phyloP scores from a whole-genome alignment of 1,140 invertebrate species.

The Brachystomella parvula region DNA sequence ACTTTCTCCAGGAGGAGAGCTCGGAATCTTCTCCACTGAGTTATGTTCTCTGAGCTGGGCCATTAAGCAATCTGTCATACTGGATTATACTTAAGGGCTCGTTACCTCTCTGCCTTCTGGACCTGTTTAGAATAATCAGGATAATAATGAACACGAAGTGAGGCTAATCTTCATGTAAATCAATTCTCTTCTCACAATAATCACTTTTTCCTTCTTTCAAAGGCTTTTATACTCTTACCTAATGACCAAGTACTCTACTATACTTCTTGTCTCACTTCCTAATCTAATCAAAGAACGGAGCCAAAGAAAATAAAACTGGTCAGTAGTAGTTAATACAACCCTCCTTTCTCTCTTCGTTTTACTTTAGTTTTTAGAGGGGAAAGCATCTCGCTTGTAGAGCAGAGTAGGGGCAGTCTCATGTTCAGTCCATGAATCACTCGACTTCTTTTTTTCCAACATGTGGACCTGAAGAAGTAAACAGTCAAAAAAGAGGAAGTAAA shows the following conservation, averaged over 20 bases:
- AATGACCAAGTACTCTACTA: background rate
- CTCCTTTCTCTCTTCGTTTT: too few species aligned
- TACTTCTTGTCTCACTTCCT: background rate
- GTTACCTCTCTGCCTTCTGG: too few species aligned
- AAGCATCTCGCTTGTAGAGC: too few species aligned
- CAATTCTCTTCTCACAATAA: background rate
- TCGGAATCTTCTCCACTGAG: background rate
- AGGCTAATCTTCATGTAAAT: background rate
- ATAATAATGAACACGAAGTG: too few species aligned
- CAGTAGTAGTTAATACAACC: too few species aligned
- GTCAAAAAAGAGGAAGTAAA: slow-evolving; percentile 1
- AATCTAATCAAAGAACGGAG: background rate
- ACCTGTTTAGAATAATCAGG: too few species aligned
- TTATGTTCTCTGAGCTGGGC: background rate
- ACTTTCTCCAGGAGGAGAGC: background rate
- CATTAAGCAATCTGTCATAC: background rate
- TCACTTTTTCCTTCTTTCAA: background rate
- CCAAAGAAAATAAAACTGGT: background rate
- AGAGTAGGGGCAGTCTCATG: too few species aligned
- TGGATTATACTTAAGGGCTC: too few species aligned
- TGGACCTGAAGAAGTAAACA: background rate
- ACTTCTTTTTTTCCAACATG: background rate
- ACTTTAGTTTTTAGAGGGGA: too few species aligned
- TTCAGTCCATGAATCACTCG: background rate
- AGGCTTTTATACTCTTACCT: background rate